Evolutionary conservation across 2,797 vertebrate species (phyloP).

Genomic region (Chromis chromis): DNA sequence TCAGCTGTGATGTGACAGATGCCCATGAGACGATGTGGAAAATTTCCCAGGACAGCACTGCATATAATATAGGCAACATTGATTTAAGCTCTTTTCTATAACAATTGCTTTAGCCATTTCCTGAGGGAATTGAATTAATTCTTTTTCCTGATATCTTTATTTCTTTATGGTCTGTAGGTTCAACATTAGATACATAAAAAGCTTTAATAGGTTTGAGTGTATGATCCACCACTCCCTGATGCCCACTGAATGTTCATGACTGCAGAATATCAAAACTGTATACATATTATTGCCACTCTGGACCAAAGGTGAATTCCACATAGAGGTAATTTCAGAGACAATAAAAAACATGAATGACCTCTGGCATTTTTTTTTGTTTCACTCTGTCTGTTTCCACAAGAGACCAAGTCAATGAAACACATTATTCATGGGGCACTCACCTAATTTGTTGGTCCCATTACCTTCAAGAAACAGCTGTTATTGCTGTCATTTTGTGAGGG

Average conservation of each 20-base stretch:
- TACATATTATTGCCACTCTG: slow-evolving; percentile 9
- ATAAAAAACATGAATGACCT: slow-evolving; percentile 67
- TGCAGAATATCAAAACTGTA: slow-evolving; percentile 13
- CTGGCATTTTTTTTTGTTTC: slow-evolving; percentile 65
- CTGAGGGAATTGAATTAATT: slow-evolving; percentile 23
- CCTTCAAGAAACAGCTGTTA: slow-evolving; percentile 76
- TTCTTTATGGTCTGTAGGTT: not conserved
- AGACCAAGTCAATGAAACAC: slow-evolving; percentile 79
- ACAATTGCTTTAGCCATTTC: slow-evolving; percentile 45
- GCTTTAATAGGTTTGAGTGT: slow-evolving; percentile 10
- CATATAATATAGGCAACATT: slow-evolving; percentile 33
- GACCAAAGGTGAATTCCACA: slow-evolving; percentile 57
- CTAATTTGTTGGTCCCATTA: slow-evolving; percentile 61
- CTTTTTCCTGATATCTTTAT: slow-evolving; percentile 38
- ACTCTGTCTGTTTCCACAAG: slow-evolving; percentile 67
- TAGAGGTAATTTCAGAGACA: slow-evolving; percentile 69
- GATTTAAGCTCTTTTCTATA: slow-evolving; percentile 42
- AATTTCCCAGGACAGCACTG: slow-evolving; percentile 49
- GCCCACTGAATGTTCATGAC: not conserved
- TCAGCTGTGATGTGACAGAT: slow-evolving; percentile 31
- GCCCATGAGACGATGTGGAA: slow-evolving; percentile 27
- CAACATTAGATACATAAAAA: slow-evolving; percentile 10
- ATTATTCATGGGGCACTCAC: slow-evolving; percentile 77
- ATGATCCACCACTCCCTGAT: slow-evolving; percentile 2
- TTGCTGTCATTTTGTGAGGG: slow-evolving; percentile 73